phyloP scores from a whole-genome alignment of 2,113 vertebrate genomes.

The Phalacrocorax aristotelis region DNA sequence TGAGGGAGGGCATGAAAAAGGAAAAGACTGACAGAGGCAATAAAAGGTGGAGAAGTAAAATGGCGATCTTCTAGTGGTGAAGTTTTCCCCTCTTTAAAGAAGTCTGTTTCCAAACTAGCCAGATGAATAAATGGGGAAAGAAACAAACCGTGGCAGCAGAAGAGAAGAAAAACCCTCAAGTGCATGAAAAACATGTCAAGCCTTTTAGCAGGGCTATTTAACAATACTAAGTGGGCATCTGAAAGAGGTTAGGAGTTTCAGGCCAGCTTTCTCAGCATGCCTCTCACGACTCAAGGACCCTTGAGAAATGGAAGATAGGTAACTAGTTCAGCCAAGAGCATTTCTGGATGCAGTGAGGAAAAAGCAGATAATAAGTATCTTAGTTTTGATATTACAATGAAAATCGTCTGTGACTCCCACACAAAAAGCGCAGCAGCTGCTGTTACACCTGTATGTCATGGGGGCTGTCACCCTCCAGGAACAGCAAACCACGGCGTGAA shows the following conservation, averaged over 20 bases:
- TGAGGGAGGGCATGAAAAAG: background rate
- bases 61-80: background rate
- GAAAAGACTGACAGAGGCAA: background rate
- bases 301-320: background rate
- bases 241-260: background rate
- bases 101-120: background rate
- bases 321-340: background rate
- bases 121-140: background rate
- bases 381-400: background rate
- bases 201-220: background rate
- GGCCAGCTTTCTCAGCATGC: background rate
- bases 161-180: background rate
- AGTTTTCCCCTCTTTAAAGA: background rate
- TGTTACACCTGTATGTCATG: background rate
- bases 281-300: background rate
- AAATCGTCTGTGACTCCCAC: background rate
- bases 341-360: background rate
- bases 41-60: background rate
- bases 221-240: background rate
- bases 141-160: background rate
- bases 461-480: background rate
- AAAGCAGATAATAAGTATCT: background rate
- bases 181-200: background rate
- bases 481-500: background rate
- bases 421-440: background rate